phyloP scores from a whole-genome alignment of 2,888 invertebrate species.

The Axea sp. region DNA sequence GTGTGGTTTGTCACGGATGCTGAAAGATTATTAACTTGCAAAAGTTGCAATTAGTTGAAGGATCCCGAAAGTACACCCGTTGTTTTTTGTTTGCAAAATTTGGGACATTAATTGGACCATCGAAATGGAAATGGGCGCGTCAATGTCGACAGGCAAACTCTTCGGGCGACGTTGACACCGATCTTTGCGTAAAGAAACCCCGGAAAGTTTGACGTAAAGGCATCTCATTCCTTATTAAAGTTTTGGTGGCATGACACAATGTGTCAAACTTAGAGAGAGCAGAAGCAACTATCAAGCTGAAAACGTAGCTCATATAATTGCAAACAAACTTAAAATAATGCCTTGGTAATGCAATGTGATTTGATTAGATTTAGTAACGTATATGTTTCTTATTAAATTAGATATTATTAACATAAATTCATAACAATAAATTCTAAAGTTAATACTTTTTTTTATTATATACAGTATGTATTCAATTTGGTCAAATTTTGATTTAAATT shows the following conservation, averaged over 20 bases:
- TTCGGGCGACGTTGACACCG: constrained; percentile 36
- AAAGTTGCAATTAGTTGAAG: no score
- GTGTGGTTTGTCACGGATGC: no score
- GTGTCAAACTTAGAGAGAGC: constrained; percentile 39
- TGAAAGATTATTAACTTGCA: no score
- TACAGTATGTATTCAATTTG: no score
- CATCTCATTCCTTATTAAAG: constrained; percentile 46
- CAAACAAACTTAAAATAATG: constrained; percentile 36
- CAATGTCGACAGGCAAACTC: constrained; percentile 26
- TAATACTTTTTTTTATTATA: no score
- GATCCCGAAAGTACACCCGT: no score
- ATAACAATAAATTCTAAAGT: no score
- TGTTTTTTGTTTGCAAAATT: constrained; percentile 1
- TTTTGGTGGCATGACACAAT: constrained; percentile 40
- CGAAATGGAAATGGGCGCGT: constrained; percentile 23
- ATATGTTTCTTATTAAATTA: no score
- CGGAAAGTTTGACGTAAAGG: constrained; percentile 50
- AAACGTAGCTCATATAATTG: constrained; percentile 25
- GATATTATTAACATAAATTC: no score
- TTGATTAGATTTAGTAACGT: no score
- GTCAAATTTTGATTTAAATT: no score
- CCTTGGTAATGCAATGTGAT: no score
- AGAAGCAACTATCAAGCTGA: constrained; percentile 24
- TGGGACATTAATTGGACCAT: constrained; percentile 28
- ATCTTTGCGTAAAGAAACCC: constrained; percentile 44